Percentiles rank a stretch among this genome's conserved stretches.
These are phyloP conservation scores for Ceryle rudis DNA, from an alignment of 2,797 vertebrate species.

Conservation along the genomic window DNA sequence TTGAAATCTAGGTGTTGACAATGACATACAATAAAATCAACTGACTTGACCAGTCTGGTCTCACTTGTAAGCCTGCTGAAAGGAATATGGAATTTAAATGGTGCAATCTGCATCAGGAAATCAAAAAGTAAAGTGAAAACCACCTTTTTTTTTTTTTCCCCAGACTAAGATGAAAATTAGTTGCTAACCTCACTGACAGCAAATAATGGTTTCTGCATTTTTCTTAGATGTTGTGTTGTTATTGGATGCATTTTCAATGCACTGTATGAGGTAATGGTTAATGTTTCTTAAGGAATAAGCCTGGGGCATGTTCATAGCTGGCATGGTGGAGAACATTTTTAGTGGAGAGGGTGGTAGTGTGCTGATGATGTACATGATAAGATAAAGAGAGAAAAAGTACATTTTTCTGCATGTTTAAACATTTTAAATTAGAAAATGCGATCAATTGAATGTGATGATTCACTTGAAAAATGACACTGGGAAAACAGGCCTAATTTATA, in stretches of 20 bases:
- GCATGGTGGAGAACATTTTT: constrained; percentile 56
- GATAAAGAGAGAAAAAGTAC: constrained; percentile 61
- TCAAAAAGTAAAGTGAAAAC: neutral
- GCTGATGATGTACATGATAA: constrained; percentile 71
- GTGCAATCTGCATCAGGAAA: constrained; percentile 45
- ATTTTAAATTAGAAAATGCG: constrained; percentile 66
- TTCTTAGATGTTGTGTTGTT: constrained; percentile 70
- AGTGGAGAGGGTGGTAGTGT: constrained; percentile 52
- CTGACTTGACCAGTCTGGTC: constrained; percentile 21
- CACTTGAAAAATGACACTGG: constrained; percentile 52
- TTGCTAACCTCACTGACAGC: constrained; percentile 56
- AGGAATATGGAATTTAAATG: constrained; percentile 8
- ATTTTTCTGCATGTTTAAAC: constrained; percentile 65
- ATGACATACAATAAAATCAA: neutral
- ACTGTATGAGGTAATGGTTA: constrained; percentile 66
- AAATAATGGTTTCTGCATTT: constrained; percentile 66
- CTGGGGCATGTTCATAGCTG: constrained; percentile 48
- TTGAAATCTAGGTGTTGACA: constrained; percentile 17
- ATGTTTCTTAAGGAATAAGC: constrained; percentile 72
- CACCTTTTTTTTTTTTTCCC: neutral
- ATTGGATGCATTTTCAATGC: constrained; percentile 68
- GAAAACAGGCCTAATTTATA: constrained; percentile 51
- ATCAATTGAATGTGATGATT: constrained; percentile 70
- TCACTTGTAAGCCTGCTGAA: constrained; percentile 26
- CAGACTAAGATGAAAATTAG: constrained; percentile 22